These are phyloP conservation scores for Epinephelus awoara DNA, from an alignment of 2,797 vertebrate genomes.

Conservation along the genomic window DNA sequence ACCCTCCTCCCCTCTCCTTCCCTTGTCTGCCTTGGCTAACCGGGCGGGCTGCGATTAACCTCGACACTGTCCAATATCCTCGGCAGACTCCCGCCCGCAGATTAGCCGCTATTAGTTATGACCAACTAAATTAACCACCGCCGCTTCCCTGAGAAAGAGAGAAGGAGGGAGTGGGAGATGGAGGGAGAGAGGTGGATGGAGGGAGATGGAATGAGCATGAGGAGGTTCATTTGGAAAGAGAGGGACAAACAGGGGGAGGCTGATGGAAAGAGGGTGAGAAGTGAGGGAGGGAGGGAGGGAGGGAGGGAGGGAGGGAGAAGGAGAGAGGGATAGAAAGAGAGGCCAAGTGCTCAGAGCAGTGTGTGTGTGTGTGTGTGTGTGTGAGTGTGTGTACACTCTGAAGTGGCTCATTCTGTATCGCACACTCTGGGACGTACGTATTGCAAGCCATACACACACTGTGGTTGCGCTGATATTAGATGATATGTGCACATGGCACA, in stretches of 20 bases:
- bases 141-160: constrained; percentile 81
- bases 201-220: constrained; percentile 77
- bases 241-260: constrained; percentile 52
- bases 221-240: constrained; percentile 61
- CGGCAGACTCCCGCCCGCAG: constrained; percentile 97
- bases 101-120: constrained; percentile 99
- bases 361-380: constrained; percentile 41
- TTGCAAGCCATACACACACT: constrained; percentile 41
- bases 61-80: constrained; percentile 99
- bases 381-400: constrained; percentile 47
- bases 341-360: constrained; percentile 69
- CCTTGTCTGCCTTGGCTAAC: constrained; percentile 99
- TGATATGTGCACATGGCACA: constrained; percentile 15
- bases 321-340: constrained; percentile 74
- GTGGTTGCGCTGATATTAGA: constrained; percentile 38
- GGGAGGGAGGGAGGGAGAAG: constrained; percentile 78
- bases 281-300: constrained; percentile 79
- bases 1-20: constrained; percentile 88
- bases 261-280: constrained; percentile 63
- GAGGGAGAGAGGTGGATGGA: constrained; percentile 46
- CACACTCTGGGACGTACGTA: constrained; percentile 44
- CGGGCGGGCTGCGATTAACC: constrained; percentile 99
- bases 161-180: constrained; percentile 47
- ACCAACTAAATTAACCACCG: constrained; percentile 99
- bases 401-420: constrained; percentile 68